Evolutionary conservation across 2,888 invertebrate genomes (phyloP).

Genomic region (Pyrrhia umbra): DNA sequence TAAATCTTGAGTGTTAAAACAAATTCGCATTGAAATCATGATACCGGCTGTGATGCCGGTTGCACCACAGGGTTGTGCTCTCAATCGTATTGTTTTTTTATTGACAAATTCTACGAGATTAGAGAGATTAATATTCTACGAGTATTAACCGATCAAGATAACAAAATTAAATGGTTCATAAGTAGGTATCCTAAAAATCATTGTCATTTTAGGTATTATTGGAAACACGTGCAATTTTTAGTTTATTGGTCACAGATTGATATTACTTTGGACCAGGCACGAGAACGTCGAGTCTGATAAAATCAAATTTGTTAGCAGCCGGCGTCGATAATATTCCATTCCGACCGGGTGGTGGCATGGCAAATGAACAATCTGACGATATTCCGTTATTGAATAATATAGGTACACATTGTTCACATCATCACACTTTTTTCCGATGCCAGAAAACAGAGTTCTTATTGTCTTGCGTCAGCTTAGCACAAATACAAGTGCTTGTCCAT

Average conservation of each 20-base stretch:
- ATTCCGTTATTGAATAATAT: neutral
- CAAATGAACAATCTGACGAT: conserved; percentile 60
- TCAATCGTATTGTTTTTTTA: too few relatives aligned
- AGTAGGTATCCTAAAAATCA: conserved; percentile 35
- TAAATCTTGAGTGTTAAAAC: too few relatives aligned
- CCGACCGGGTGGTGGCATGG: conserved; percentile 53
- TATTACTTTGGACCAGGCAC: conserved; percentile 36
- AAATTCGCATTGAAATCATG: too few relatives aligned
- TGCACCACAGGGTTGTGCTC: too few relatives aligned
- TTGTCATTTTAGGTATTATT: conserved; percentile 22
- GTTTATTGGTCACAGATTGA: conserved; percentile 38
- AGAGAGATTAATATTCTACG: conserved; percentile 31
- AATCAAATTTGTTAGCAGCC: conserved; percentile 72
- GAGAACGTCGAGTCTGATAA: conserved; percentile 53
- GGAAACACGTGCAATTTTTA: conserved; percentile 25
- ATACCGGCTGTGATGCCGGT: too few relatives aligned
- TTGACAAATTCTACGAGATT: too few relatives aligned
- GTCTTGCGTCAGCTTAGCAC: conserved; percentile 43
- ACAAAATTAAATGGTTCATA: too few relatives aligned
- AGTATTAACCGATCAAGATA: conserved; percentile 4
- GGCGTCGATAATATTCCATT: conserved; percentile 66
- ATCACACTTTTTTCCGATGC: neutral
- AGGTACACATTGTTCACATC: conserved; percentile 61
- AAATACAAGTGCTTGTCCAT: conserved; percentile 62
- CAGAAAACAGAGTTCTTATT: conserved; percentile 21